phyloP scores from a whole-genome alignment of 2,113 vertebrate species.

The Leucoraja erinaceus region DNA sequence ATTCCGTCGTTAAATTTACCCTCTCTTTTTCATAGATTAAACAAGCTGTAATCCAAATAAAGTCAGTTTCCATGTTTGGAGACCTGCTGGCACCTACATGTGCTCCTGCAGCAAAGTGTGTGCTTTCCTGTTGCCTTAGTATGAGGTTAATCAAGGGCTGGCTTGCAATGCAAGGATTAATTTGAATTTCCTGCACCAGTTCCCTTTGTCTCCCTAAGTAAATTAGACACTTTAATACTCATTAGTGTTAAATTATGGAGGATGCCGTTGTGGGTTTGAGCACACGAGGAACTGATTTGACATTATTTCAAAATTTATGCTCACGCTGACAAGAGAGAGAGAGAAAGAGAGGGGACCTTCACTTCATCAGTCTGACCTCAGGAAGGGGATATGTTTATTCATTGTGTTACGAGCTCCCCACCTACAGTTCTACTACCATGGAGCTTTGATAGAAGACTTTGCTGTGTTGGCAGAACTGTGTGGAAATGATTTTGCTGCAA shows the following conservation, averaged over 20 bases:
- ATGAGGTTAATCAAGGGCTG: neutral
- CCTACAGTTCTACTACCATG: neutral
- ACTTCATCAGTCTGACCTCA: neutral
- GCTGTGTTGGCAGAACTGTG: constrained; percentile 15
- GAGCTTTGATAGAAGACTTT: neutral
- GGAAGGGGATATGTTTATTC: neutral
- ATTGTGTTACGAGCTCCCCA: neutral
- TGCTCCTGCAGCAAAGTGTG: neutral
- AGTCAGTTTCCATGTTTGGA: neutral
- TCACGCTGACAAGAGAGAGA: neutral
- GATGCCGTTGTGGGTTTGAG: neutral
- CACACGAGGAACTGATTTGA: neutral
- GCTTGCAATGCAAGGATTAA: neutral
- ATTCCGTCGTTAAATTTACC: too few relatives aligned
- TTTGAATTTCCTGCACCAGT: neutral
- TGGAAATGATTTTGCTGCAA: neutral
- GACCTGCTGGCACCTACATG: neutral
- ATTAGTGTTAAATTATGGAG: constrained; percentile 17
- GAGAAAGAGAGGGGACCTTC: neutral
- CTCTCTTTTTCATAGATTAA: too few relatives aligned
- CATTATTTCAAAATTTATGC: neutral
- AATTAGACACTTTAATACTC: neutral
- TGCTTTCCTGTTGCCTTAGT: neutral
- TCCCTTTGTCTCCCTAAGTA: constrained; percentile 13
- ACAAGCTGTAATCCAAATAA: neutral